Percentiles rank a stretch among this genome's conserved stretches.
These are phyloP conservation scores for Rhipidura dahli DNA, from an alignment of 2,113 vertebrate genomes.

Conservation along the genomic window DNA sequence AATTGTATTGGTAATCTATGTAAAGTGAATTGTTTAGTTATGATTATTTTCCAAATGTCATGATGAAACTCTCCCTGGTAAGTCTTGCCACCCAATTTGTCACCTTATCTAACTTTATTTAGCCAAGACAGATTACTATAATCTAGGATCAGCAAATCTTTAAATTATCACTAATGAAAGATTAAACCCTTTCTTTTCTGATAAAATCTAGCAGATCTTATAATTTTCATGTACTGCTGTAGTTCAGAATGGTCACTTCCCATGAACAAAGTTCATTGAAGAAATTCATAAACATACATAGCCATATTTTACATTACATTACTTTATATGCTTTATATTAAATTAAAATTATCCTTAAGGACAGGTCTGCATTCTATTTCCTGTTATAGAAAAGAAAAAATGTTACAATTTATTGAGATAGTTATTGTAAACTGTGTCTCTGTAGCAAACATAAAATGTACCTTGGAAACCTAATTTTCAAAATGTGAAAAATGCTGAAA, in stretches of 20 bases:
- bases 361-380: not conserved
- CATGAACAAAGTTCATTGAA: not conserved
- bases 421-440: not conserved
- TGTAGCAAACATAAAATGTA: not conserved
- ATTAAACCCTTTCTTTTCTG: not conserved
- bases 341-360: not conserved
- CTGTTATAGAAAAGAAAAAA: not conserved
- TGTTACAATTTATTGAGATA: not conserved
- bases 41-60: not conserved
- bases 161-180: not conserved
- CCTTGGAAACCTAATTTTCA: not conserved
- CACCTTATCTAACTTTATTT: not conserved
- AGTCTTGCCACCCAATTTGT: not conserved
- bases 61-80: not conserved
- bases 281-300: not conserved
- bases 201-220: not conserved
- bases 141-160: not conserved
- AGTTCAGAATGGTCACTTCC: not conserved
- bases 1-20: not conserved
- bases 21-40: not conserved
- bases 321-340: no score
- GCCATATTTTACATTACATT: not conserved
- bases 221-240: not conserved
- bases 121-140: not conserved
- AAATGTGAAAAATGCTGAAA: not conserved